These are phyloP conservation scores for Mimumesa dahlbomi DNA, from an alignment of 2,888 invertebrate genomes.

Conservation along the genomic window DNA sequence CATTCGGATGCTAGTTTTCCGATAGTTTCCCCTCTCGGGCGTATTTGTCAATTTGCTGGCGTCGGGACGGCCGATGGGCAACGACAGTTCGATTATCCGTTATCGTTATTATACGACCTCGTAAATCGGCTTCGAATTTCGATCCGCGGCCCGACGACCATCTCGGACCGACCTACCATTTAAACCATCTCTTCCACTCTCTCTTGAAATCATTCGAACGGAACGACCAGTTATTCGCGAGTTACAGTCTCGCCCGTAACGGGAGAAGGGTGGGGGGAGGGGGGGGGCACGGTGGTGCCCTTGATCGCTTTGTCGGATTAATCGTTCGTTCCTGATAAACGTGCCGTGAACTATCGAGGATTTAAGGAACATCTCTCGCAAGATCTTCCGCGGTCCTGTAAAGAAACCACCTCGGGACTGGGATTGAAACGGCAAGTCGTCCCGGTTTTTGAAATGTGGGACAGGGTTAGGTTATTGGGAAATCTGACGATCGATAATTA, in stretches of 20 bases:
- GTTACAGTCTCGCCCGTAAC: no score
- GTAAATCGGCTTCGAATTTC: conserved; percentile 52
- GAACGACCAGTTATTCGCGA: conserved; percentile 36
- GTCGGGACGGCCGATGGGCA: conserved; percentile 45
- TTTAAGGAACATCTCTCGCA: no score
- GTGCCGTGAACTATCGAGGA: conserved; percentile 3
- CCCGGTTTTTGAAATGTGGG: no score
- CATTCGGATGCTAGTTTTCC: conserved; percentile 62
- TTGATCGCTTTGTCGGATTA: conserved; percentile 7
- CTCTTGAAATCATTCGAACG: conserved; percentile 39
- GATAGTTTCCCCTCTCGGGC: conserved; percentile 52
- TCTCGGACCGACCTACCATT: not conserved
- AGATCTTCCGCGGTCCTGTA: no score
- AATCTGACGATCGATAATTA: no score
- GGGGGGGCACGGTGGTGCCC: not conserved
- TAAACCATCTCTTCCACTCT: not conserved
- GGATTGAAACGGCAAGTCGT: no score
- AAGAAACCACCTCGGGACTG: no score
- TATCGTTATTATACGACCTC: conserved; percentile 54
- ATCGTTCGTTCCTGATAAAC: not conserved
- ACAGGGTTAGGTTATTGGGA: no score
- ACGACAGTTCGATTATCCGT: conserved; percentile 58
- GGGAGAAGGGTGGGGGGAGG: no score
- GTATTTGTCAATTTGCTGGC: conserved; percentile 60
- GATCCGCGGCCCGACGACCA: conserved; percentile 18